phyloP scores from a whole-genome alignment of 2,113 vertebrate species.

The Hypocryptadius cinnamomeus region DNA sequence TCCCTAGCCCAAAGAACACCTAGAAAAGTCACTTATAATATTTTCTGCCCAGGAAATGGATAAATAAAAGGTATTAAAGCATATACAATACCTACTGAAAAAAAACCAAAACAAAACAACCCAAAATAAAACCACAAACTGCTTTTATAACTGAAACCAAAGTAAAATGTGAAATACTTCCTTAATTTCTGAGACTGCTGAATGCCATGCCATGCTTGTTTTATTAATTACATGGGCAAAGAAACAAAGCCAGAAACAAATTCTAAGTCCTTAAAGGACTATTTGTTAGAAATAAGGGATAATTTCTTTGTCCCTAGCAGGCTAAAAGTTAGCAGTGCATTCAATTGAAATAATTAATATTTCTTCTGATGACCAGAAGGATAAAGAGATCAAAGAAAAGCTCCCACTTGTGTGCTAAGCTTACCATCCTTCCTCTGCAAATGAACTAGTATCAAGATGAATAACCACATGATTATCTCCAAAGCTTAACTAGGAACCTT shows the following conservation, averaged over 20 bases:
- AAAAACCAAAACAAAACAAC: too few relatives aligned
- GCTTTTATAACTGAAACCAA: not conserved
- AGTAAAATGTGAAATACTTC: not conserved
- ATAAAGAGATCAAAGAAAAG: not conserved
- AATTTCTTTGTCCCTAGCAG: not conserved
- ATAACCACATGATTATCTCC: not conserved
- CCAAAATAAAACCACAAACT: not conserved
- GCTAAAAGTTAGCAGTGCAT: not conserved
- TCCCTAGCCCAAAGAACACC: not conserved
- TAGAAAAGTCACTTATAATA: not conserved
- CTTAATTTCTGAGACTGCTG: not conserved
- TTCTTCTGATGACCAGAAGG: not conserved
- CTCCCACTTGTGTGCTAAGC: not conserved
- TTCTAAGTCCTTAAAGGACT: not conserved
- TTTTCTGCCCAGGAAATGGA: not conserved
- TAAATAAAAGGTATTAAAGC: not conserved
- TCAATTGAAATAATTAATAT: not conserved
- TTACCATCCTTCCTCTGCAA: not conserved
- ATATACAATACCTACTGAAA: not conserved
- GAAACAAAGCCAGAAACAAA: not conserved
- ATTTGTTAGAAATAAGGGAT: not conserved
- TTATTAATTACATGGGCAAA: not conserved
- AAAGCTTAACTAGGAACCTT: not conserved
- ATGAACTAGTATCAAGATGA: not conserved
- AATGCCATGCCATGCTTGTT: not conserved